phyloP scores from a whole-genome alignment of 2,113 vertebrate genomes.

The Callospermophilus lateralis region DNA sequence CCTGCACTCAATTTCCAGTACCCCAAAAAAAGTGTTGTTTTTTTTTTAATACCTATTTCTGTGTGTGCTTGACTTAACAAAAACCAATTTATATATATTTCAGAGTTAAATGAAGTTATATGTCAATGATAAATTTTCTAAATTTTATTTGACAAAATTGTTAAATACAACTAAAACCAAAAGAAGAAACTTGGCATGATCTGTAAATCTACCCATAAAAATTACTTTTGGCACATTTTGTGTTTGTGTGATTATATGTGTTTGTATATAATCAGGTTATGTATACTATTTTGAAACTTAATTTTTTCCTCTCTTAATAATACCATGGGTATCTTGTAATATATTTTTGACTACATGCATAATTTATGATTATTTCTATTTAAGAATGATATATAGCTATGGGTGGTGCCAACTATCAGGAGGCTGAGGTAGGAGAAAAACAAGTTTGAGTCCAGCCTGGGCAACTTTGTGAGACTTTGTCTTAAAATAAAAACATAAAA shows the following conservation, averaged over 20 bases:
- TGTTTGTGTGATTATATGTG: background rate
- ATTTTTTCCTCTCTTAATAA: background rate
- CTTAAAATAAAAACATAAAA: background rate
- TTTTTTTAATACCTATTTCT: slow-evolving; percentile 18
- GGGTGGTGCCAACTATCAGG: background rate
- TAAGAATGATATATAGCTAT: background rate
- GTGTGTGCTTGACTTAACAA: slow-evolving; percentile 18
- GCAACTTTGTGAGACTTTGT: background rate
- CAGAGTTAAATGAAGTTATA: background rate
- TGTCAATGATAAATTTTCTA: background rate
- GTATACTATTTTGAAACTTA: background rate
- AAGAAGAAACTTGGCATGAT: slow-evolving; percentile 40
- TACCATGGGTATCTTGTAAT: background rate
- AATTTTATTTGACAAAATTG: slow-evolving; percentile 22
- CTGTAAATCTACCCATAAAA: background rate
- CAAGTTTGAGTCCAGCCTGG: background rate
- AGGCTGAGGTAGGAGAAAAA: background rate
- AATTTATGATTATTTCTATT: slow-evolving; percentile 26
- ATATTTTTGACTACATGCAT: background rate
- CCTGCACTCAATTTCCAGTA: too few species aligned
- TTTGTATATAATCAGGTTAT: background rate
- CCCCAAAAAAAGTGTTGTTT: too few species aligned
- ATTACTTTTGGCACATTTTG: background rate
- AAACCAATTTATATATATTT: background rate
- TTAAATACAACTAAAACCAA: background rate